Base-by-base conservation (phyloP, 2,888 invertebrate genomes). In the Lochmaea crataegi region DNA sequence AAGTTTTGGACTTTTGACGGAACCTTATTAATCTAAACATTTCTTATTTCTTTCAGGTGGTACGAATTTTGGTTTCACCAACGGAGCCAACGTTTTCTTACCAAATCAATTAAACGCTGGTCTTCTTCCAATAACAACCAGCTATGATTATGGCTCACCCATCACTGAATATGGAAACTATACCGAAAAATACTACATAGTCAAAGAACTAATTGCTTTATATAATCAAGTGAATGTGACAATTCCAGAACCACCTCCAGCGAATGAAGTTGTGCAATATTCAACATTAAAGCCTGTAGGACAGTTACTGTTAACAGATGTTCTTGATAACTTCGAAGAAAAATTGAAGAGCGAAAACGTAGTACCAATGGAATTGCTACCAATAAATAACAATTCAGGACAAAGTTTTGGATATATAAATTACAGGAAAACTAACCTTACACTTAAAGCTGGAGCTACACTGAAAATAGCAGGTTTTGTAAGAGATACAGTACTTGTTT, bases 131-230 rank as follows among this genome's bases (percentile, higher is more conserved):
- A 58, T 42, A 38, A 66, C 65, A 14, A 94, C 94, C 1, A 96
- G 94, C 82, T 89, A 88, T 74, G 88, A 88, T 84, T 87, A 97
- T 83, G 96, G 97, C 85, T 94, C 97, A 0, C 97, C 97, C 0
- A 87, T 98, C 78, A 90, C 90, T 6, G 98, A 98, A 87, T 93
- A 94, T 65, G 97, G 97, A 1, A 96, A 96, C 87, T 93, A 94
- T 1, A 96, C 96, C 0, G 88, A 90, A 0, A 97, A 97, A 87
- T 98, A 95, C 85, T 89, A 89, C 74, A 89, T 89, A 2, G 89
- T 95, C 67, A 90, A 92, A 79, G 87, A 92, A n/a, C 86, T 91
- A 16, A 78, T 85, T 26, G 75, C 66, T 11, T 78, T 83, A 72
- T 84, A 87, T 72, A 85, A 85, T 71, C 75, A 77, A 57, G 77